Evolutionary conservation across 2,888 invertebrate genomes (phyloP).

Genomic region (Troglohyphantes excavatus): DNA sequence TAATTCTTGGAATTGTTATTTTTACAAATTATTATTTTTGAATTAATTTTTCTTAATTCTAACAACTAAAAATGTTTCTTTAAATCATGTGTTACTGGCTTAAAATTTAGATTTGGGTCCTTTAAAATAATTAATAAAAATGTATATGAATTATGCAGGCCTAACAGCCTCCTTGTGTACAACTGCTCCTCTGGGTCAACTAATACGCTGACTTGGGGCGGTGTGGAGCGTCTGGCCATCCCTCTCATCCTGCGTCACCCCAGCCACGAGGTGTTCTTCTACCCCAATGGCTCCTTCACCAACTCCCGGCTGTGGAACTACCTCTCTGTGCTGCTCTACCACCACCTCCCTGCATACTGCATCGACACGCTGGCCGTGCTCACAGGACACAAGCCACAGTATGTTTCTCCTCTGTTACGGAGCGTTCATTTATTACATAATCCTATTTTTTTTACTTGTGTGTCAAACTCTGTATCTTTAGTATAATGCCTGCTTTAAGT

Average conservation of each 20-base stretch:
- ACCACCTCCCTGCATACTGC: slow-evolving; percentile 92
- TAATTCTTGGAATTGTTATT: too few relatives aligned
- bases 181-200: slow-evolving; percentile 95
- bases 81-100: too few relatives aligned
- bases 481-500: too few relatives aligned
- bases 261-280: slow-evolving; percentile 92
- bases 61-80: background rate
- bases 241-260: slow-evolving; percentile 91
- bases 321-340: slow-evolving; percentile 89
- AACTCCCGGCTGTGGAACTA: slow-evolving; percentile 87
- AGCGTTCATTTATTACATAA: too few relatives aligned
- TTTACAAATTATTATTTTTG: too few relatives aligned
- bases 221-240: slow-evolving; percentile 88
- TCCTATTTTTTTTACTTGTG: too few relatives aligned
- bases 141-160: slow-evolving; percentile 80
- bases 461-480: too few relatives aligned
- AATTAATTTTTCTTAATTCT: background rate
- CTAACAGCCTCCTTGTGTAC: slow-evolving; percentile 87
- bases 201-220: slow-evolving; percentile 93
- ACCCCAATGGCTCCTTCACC: slow-evolving; percentile 84
- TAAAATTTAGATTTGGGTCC: too few relatives aligned
- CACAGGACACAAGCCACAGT: slow-evolving; percentile 92
- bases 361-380: slow-evolving; percentile 89
- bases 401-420: too few relatives aligned
- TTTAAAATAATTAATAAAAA: too few relatives aligned